Evolutionary conservation across 2,888 invertebrate genomes (phyloP), one percentile per base, ranked within the genome.

Genomic region (Oscheius sp.): DNA sequence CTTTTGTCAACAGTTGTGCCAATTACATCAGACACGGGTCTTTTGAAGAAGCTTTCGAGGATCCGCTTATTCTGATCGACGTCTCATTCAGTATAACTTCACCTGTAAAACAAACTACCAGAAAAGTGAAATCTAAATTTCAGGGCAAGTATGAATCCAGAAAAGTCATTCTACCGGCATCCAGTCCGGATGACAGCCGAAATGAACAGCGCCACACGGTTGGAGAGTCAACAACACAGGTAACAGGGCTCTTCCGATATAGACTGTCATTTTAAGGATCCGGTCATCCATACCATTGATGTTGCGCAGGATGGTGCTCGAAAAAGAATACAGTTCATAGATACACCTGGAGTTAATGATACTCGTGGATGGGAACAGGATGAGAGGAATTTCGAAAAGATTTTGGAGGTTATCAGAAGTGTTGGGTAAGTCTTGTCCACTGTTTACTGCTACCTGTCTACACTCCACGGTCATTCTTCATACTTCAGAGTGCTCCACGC

Each of bases 401-500:
- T 62, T 33, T 51, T 72, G 7, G 10, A 10, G 9, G 60, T 72
- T 55, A 42, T 42, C 3, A 42, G 7, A 42, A 42, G 42, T 42
- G 42, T 29, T 62, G 10, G 60, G 60, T 32, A 35, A 72, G 2
- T 72, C 21, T 21, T 21, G 21, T 21, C 21, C 21, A 21, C 21
- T 21, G 21, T 21, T 21, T 21, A 21, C 21, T 21, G 21, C 21
- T 0, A 21, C 21, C 21, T 21, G 21, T 21, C 21, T 21, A 21
- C 21, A 21, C 21, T 21, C 21, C 21, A 21, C 21, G 21, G 21
- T 21, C 21, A 21, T 58, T 48, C 10, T 57, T 57, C 72, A 21
- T 21, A 21, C 21, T 21, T 21, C 70, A 71, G 73, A 11, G 62
- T 72, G 42, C 50, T 82, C 10, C 76, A 82, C 65, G 81, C 73